Conservation (phyloP, 2,888 invertebrate genomes). For the Scaptodrosophila latifasciaeformis region DNA sequence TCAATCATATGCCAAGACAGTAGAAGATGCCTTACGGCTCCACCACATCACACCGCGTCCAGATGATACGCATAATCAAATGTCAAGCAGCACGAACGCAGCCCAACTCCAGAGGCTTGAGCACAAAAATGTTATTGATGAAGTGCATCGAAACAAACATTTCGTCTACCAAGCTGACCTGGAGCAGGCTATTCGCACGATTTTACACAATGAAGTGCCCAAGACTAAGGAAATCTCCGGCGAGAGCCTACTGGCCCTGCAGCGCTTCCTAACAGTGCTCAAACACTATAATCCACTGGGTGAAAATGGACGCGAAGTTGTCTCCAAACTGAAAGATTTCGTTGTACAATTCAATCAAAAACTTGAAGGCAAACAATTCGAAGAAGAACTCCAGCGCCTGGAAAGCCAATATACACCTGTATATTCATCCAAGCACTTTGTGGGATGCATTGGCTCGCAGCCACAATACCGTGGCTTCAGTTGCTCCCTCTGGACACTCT, state of each 20-base stretch:
- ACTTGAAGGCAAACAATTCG: conserved; percentile 79
- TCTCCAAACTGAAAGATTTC: conserved; percentile 79
- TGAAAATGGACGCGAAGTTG: conserved; percentile 79
- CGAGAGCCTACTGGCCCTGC: conserved; percentile 83
- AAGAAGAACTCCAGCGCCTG: conserved; percentile 76
- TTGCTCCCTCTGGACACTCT: conserved; percentile 96
- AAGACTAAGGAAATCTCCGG: conserved; percentile 82
- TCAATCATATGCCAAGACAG: conserved; percentile 49
- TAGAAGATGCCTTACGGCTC: conserved; percentile 44
- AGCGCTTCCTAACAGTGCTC: conserved; percentile 83
- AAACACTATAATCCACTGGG: conserved; percentile 87
- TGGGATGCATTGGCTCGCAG: conserved; percentile 88
- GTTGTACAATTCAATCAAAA: conserved; percentile 76
- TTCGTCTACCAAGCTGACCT: conserved; percentile 89
- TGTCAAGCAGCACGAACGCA: neutral
- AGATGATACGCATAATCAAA: neutral
- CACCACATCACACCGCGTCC: conserved; percentile 50
- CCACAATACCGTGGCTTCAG: conserved; percentile 87
- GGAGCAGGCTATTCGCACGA: conserved; percentile 89
- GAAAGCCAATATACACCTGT: conserved; percentile 78
- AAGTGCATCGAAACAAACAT: conserved; percentile 74
- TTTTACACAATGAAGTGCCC: conserved; percentile 89
- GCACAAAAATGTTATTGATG: conserved; percentile 39
- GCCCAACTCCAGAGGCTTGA: neutral
- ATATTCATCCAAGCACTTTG: conserved; percentile 78